A percentile compares a stretch with the other conserved stretches of the same genome.
Evolutionary conservation across 1,140 invertebrate species (phyloP).

Genomic region (Reticulitermes speratus): DNA sequence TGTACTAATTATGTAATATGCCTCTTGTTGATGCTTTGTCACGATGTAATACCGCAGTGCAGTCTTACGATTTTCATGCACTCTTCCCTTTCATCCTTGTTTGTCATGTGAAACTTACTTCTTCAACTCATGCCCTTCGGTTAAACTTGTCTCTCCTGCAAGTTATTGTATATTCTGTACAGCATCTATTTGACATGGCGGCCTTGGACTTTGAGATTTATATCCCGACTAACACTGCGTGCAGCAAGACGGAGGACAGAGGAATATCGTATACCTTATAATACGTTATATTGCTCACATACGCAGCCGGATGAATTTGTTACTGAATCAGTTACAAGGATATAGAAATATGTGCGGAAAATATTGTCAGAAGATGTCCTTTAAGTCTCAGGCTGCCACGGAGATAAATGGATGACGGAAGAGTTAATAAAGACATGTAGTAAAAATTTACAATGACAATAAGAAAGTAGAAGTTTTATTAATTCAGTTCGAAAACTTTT

Average conservation of each 20-base stretch:
- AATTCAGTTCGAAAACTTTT: neutral
- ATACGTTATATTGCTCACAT: neutral
- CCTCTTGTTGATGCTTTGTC: no score
- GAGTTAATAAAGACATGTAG: neutral
- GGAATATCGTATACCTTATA: neutral
- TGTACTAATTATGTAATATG: no score
- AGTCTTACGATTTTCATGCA: no score
- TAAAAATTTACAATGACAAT: neutral
- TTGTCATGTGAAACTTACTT: neutral
- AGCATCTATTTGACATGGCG: neutral
- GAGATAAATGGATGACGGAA: neutral
- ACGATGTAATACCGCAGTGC: no score
- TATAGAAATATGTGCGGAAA: neutral
- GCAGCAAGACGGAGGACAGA: neutral
- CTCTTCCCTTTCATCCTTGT: neutral
- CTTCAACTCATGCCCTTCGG: neutral
- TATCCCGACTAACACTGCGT: neutral
- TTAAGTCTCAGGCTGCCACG: neutral
- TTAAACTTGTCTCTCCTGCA: neutral
- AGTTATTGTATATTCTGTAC: neutral
- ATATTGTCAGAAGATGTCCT: neutral
- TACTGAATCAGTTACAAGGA: neutral
- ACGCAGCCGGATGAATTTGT: neutral
- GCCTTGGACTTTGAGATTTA: slow-evolving; percentile 9
- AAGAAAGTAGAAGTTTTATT: neutral